These are phyloP conservation scores for Leuciscus waleckii DNA, from an alignment of 2,797 vertebrate genomes.

Conservation along the genomic window DNA sequence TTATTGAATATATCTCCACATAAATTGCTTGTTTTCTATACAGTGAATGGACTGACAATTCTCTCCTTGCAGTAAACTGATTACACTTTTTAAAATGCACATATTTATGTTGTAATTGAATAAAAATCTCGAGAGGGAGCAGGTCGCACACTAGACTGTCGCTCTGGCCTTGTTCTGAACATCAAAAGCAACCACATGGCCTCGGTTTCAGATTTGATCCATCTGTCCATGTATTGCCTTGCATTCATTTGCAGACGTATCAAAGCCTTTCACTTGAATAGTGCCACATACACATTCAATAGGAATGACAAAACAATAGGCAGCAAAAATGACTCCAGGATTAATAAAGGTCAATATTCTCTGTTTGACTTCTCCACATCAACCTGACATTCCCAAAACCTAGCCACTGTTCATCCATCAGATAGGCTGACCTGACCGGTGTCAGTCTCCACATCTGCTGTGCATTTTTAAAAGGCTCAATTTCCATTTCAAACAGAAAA, in stretches of 20 bases:
- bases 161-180: slow-evolving; percentile 17
- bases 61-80: slow-evolving; percentile 22
- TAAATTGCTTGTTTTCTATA: slow-evolving; percentile 25
- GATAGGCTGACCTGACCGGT: slow-evolving; percentile 34
- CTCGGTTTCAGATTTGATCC: slow-evolving; percentile 22
- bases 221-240: slow-evolving; percentile 17
- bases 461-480: slow-evolving; percentile 69
- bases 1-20: slow-evolving; percentile 11
- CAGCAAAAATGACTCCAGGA: slow-evolving; percentile 6
- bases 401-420: slow-evolving; percentile 26
- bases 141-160: neutral
- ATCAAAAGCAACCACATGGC: neutral
- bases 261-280: slow-evolving; percentile 15
- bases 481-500: slow-evolving; percentile 79
- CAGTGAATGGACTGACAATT: slow-evolving; percentile 9
- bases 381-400: slow-evolving; percentile 33
- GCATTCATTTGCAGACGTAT: neutral
- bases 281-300: slow-evolving; percentile 12
- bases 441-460: slow-evolving; percentile 63
- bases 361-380: neutral
- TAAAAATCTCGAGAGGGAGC: slow-evolving; percentile 11
- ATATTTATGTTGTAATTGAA: slow-evolving; percentile 48
- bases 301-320: neutral
- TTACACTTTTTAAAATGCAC: slow-evolving; percentile 44
- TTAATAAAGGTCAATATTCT: slow-evolving; percentile 12